Percentiles rank a stretch among this genome's conserved stretches.
Conservation (phyloP, 53 echinoderm and acorn worm species). For the Patiria pectinifera region DNA sequence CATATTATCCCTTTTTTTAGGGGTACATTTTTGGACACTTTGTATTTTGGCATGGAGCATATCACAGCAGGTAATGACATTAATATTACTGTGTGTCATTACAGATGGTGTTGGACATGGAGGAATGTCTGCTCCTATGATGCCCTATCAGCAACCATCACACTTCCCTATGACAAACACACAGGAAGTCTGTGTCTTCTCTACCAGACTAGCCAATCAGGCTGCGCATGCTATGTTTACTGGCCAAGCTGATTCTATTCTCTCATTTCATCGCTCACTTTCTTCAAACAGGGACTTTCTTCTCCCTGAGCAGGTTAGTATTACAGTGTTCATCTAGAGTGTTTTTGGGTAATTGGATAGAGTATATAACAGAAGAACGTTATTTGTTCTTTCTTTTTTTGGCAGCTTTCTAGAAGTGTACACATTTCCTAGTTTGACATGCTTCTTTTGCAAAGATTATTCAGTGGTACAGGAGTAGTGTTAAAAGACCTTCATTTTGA, state of each 20-base stretch:
- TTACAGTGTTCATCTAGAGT: too few species aligned
- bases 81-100: not conserved
- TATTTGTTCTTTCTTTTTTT: too few species aligned
- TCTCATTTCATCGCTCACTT: constrained; percentile 89
- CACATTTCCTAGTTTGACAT: too few species aligned
- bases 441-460: too few species aligned
- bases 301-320: constrained; percentile 85
- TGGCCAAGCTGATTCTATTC: constrained; percentile 92
- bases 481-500: too few species aligned
- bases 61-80: not conserved
- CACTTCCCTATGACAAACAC: constrained; percentile 48
- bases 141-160: constrained; percentile 58
- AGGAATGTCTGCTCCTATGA: constrained; percentile 62
- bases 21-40: too few species aligned
- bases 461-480: too few species aligned
- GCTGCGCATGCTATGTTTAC: constrained; percentile 95
- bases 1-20: too few species aligned
- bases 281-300: constrained; percentile 83
- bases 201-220: constrained; percentile 90
- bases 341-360: too few species aligned
- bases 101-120: constrained; percentile 60
- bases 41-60: too few species aligned
- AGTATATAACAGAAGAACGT: too few species aligned
- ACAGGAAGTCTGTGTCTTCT: constrained; percentile 85
- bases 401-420: too few species aligned